phyloP scores from a whole-genome alignment of 2,113 vertebrate species.

The Electrona antarctica region DNA sequence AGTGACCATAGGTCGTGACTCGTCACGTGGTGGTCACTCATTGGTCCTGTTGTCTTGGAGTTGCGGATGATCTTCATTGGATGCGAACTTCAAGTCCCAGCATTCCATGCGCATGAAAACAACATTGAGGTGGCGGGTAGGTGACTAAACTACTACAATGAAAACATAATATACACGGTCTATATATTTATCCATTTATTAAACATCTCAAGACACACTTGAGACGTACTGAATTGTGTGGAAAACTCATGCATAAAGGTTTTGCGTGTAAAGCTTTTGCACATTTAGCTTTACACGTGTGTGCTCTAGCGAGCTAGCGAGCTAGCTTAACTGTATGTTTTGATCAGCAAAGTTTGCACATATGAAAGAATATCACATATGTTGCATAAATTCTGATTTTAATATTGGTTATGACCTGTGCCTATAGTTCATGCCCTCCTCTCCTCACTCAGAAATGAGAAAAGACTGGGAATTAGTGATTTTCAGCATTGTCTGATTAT shows the following conservation, averaged over 20 bases:
- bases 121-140: constrained; percentile 34
- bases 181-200: too few relatives aligned
- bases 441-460: too few relatives aligned
- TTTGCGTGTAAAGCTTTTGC: not conserved
- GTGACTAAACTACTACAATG: constrained; percentile 11
- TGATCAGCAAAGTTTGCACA: not conserved
- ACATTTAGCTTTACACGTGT: not conserved
- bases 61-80: too few relatives aligned
- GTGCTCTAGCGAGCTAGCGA: not conserved
- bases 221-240: not conserved
- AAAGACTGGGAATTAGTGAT: not conserved
- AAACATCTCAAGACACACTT: too few relatives aligned
- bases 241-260: not conserved
- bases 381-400: not conserved
- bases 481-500: not conserved
- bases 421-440: too few relatives aligned
- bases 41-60: too few relatives aligned
- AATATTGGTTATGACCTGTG: not conserved
- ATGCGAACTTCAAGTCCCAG: constrained; percentile 55
- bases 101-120: constrained; percentile 14
- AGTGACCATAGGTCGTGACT: too few relatives aligned
- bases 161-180: not conserved
- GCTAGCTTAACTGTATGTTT: constrained; percentile 13
- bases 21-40: too few relatives aligned
- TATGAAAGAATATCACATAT: not conserved